A percentile compares a stretch with the other conserved stretches of the same genome.
Evolutionary conservation across 2,888 invertebrate genomes (phyloP).

Genomic region (Melinaea marsaeus): DNA sequence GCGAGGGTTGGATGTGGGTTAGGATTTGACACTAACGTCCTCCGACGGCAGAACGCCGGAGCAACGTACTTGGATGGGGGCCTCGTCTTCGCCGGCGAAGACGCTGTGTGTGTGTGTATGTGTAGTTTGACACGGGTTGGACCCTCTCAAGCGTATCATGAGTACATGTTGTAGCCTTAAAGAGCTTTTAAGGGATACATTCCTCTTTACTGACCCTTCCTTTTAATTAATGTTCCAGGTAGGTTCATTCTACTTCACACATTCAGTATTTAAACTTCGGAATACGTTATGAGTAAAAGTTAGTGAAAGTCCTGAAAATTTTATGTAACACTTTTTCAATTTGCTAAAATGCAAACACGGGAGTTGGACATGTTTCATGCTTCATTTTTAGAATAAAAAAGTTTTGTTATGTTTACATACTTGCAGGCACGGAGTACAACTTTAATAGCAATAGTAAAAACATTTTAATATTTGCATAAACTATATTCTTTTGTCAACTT

Average conservation of each 20-base stretch:
- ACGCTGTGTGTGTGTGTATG: too few relatives aligned
- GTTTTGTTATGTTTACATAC: slow-evolving; percentile 9
- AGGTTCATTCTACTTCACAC: slow-evolving; percentile 24
- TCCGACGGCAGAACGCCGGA: too few relatives aligned
- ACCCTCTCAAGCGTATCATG: slow-evolving; percentile 23
- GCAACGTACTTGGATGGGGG: too few relatives aligned
- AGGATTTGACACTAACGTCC: too few relatives aligned
- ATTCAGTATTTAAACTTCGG: slow-evolving; percentile 33
- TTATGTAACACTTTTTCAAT: slow-evolving; percentile 22
- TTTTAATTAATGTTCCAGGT: slow-evolving; percentile 39
- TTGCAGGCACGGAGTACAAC: too few relatives aligned
- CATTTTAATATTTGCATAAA: too few relatives aligned
- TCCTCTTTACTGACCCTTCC: slow-evolving; percentile 29
- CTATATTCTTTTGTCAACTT: too few relatives aligned
- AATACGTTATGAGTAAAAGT: slow-evolving; percentile 28
- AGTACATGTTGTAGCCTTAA: slow-evolving; percentile 34
- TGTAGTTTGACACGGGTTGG: slow-evolving; percentile 18
- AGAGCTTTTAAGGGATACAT: slow-evolving; percentile 33
- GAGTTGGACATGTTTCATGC: neutral
- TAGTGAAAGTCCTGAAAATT: slow-evolving; percentile 24
- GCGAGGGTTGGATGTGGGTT: too few relatives aligned
- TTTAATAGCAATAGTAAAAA: too few relatives aligned
- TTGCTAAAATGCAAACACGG: slow-evolving; percentile 8
- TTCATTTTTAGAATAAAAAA: neutral
- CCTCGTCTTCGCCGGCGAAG: too few relatives aligned